These are phyloP conservation scores for Proctacanthus coquilletti DNA, from an alignment of 1,140 invertebrate species.

Conservation along the genomic window DNA sequence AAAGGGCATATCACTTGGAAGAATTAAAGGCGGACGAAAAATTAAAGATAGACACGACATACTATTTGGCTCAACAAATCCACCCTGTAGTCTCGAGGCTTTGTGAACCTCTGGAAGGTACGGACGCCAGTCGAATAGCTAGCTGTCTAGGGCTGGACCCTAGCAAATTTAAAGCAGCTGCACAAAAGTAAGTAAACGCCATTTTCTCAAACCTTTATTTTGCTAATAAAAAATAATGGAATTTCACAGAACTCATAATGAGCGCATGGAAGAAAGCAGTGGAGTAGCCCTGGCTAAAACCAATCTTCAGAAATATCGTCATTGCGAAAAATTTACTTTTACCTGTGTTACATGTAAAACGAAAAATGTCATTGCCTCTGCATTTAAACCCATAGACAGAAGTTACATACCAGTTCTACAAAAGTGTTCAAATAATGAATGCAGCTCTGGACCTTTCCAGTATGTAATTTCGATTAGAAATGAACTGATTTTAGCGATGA, in stretches of 20 bases:
- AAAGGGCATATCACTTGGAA: constrained; percentile 87
- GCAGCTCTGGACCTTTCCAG: constrained; percentile 41
- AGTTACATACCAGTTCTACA: constrained; percentile 38
- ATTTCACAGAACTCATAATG: constrained; percentile 8
- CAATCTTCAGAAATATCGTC: constrained; percentile 55
- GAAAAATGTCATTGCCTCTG: constrained; percentile 38
- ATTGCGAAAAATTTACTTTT: constrained; percentile 57
- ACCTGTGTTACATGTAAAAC: constrained; percentile 42
- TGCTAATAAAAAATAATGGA: neutral
- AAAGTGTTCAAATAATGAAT: constrained; percentile 50
- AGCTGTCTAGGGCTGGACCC: constrained; percentile 67
- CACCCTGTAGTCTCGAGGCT: constrained; percentile 89
- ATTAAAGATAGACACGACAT: constrained; percentile 63
- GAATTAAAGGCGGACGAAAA: constrained; percentile 56
- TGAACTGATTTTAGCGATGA: constrained; percentile 47
- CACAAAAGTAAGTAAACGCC: constrained; percentile 12
- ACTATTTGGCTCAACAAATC: constrained; percentile 77
- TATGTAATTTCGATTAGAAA: constrained; percentile 54
- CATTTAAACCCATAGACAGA: constrained; percentile 31
- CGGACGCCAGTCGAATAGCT: constrained; percentile 78
- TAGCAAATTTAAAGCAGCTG: constrained; percentile 25
- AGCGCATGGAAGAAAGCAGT: constrained; percentile 17
- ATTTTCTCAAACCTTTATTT: neutral
- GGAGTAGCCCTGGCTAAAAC: constrained; percentile 30
- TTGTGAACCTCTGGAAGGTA: constrained; percentile 89